Percentiles rank a stretch among this genome's conserved stretches.
phyloP scores from a whole-genome alignment of 2,797 vertebrate species.

The Xerus rutilus region DNA sequence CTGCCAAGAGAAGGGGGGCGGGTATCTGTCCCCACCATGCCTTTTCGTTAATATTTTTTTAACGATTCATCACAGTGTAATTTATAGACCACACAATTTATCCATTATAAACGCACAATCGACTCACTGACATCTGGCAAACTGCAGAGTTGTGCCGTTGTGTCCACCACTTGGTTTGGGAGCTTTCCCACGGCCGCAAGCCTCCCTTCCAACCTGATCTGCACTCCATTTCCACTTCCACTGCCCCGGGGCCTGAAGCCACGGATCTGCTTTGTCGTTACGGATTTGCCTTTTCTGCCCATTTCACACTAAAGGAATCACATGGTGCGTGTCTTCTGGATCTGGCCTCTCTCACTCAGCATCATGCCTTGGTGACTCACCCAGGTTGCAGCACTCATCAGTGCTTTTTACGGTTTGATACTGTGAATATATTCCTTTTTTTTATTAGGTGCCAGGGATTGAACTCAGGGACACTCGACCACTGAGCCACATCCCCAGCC shows the following conservation, averaged over 20 bases:
- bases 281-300: neutral
- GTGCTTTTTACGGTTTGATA: neutral
- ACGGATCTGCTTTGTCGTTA: neutral
- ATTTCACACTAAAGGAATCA: neutral
- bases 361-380: too few species aligned
- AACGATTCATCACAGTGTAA: slow-evolving; percentile 14
- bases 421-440: too few species aligned
- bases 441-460: too few species aligned
- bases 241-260: neutral
- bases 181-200: slow-evolving; percentile 32
- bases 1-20: neutral
- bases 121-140: slow-evolving; percentile 1
- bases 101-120: neutral
- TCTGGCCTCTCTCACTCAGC: too few species aligned
- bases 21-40: neutral
- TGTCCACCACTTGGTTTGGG: slow-evolving; percentile 19
- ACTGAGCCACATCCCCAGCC: too few species aligned
- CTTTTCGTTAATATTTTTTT: neutral
- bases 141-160: slow-evolving; percentile 14
- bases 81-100: slow-evolving; percentile 13
- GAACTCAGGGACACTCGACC: too few species aligned
- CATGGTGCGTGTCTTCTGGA: too few species aligned
- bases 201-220: neutral
- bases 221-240: neutral
- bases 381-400: neutral